phyloP scores from a whole-genome alignment of 2,888 invertebrate genomes.

The Plagodis dolabraria region DNA sequence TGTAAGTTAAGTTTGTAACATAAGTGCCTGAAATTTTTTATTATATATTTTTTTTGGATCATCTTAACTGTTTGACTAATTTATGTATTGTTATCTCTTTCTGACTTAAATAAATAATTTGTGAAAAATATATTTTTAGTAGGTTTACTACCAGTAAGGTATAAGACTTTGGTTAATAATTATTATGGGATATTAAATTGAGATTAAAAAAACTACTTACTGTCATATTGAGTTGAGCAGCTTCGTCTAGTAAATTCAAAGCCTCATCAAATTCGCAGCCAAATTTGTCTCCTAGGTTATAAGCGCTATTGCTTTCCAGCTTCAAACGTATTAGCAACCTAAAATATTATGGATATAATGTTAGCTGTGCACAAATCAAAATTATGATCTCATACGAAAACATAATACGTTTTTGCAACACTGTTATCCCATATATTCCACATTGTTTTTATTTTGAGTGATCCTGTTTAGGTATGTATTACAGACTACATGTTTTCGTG shows the following conservation, averaged over 20 bases:
- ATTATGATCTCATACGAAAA: neutral
- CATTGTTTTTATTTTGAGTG: no score
- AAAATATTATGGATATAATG: neutral
- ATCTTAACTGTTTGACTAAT: neutral
- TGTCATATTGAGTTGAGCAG: constrained; percentile 47
- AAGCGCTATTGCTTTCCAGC: constrained; percentile 39
- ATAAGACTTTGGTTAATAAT: neutral
- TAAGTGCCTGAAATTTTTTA: no score
- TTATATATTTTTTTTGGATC: no score
- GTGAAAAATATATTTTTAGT: neutral
- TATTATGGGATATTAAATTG: neutral
- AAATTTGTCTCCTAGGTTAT: constrained; percentile 46
- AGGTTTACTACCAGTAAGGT: neutral
- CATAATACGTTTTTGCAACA: neutral
- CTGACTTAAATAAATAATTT: neutral
- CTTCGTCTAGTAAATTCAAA: constrained; percentile 49
- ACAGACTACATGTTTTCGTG: no score
- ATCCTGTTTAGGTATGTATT: no score
- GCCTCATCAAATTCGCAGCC: constrained; percentile 56
- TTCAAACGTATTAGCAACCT: constrained; percentile 44
- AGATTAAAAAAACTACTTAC: constrained; percentile 27
- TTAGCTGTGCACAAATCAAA: neutral
- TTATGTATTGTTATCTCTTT: neutral
- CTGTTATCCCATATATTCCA: neutral
- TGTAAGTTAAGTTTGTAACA: no score